Base-by-base conservation (phyloP, 1,140 invertebrate genomes). In the Hesperophylax magnus region DNA sequence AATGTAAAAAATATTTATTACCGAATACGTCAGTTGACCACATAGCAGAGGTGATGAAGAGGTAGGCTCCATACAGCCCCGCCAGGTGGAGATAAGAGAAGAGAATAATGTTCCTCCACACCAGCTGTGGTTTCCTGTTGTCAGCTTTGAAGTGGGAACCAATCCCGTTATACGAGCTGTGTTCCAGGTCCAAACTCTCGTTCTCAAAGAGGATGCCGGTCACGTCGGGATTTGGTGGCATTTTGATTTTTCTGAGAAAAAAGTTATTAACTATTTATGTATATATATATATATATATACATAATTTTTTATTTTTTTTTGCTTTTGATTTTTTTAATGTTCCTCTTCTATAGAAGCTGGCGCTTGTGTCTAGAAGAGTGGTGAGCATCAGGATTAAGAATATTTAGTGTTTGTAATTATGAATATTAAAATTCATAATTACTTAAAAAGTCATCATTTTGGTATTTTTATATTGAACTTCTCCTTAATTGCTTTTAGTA, bases 91-190 rank as follows among this genome's bases (percentile, higher is more conserved):
- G 90, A 63, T 93, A 92, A 1, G 87, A 84, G 86, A 98, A 97
- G 2, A 96, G 86, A 0, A 93, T 87, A 3, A 98, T 95, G 88
- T 98, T 98, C 82, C 93, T 92, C 97, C 97, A 98, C 0, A 98
- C 96, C 22, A 97, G 93, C 83, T 93, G 82, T 6, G 89, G 79
- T 85, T 90, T 86, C 47, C 86, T 83, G 18, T 72, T 14, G n/a
- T 80, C 78, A 34, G 78, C 78, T 84, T 90, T 18, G 65, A 63
- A 79, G 67, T 74, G 69, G 1, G 24, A 85, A 82, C 88, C 87
- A 20, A 90, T 86, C 3, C 85, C 87, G 14, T 15, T 87, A 20
- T 11, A 31, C 4, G 92, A 85, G 4, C 88, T 90, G 58, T 91
- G 86, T 58, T 92, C 91, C 75, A 88, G 88, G 27, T 91, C 92